Base-by-base conservation (phyloP, 2,113 vertebrate species). In the Hylia prasina region DNA sequence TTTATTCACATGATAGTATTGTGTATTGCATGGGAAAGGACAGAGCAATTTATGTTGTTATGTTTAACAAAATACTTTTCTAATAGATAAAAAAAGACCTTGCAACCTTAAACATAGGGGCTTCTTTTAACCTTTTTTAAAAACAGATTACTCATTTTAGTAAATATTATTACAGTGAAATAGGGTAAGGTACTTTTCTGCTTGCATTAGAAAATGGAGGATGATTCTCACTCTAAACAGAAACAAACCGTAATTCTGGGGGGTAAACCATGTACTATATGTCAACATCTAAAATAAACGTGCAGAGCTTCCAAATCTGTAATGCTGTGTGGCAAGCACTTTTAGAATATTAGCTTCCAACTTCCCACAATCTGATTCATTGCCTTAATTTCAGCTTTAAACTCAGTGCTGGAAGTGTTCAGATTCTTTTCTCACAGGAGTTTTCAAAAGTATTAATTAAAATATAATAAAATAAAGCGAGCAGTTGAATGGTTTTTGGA, bases 361-460 rank as follows among this genome's bases (percentile, higher is more conserved):
- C 53, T 86, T 81, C 31, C 50, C 42, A 58, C 23, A 65, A 2
- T 21, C 85, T 93, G 75, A 96, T 94, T 92, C 53, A 94, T 73
- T 93, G 51, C 50, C 37, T 95, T 89, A 78, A 96, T 95, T 96
- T 97, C 89, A 78, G 24, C 83, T 78, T 85, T 71, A 92, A 82
- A 84, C n/a, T 85, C 45, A 47, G 1, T 7, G 24, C 27, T 90
- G 89, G 71, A 83, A 88, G 57, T 44, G 48, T 60, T 93, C 63
- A 47, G 51, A 76, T 70, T 23, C 10, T 92, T 90, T 92, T 82
- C 87, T 89, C 76, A 61, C 15, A n/a, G 57, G 87, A 79, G 5
- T 78, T 94, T 96, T 96, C 58, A 80, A 78, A 94, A 92, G 57
- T 82, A 94, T 93, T 96, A 93, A 97, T 97, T 96, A 94, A 96